Percentiles rank a stretch among this genome's conserved stretches.
Evolutionary conservation across 2,113 vertebrate species (phyloP).

Genomic region (Seriola quinqueradiata): DNA sequence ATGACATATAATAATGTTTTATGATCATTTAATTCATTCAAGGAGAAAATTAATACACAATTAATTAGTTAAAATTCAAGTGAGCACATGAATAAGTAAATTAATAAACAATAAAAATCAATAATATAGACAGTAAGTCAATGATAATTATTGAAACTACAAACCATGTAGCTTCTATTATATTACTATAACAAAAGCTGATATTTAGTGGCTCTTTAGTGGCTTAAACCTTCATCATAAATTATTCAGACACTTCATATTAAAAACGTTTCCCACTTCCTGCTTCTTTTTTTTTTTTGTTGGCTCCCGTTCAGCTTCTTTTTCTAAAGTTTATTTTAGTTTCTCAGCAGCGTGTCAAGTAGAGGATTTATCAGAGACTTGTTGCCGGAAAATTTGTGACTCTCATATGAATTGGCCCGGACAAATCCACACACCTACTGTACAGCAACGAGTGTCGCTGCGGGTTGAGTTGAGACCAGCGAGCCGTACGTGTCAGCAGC

Average conservation of each 20-base stretch:
- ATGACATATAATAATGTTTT: too few species aligned
- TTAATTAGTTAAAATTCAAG: too few species aligned
- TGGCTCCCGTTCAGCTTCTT: too few species aligned
- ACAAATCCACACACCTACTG: background rate
- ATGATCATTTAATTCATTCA: too few species aligned
- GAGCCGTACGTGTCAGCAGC: conserved; percentile 24
- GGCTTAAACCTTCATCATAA: background rate
- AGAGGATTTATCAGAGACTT: background rate
- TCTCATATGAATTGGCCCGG: background rate
- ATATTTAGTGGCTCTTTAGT: background rate
- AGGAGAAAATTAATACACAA: too few species aligned
- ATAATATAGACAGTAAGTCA: background rate
- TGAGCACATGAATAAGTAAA: background rate
- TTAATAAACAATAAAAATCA: background rate
- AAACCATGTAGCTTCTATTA: too few species aligned
- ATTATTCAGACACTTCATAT: background rate
- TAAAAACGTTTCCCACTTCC: too few species aligned
- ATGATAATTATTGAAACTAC: background rate
- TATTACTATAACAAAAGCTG: background rate
- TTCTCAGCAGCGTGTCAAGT: background rate
- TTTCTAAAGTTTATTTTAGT: background rate
- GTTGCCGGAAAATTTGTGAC: background rate
- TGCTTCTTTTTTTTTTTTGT: too few species aligned
- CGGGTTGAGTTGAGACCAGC: background rate
- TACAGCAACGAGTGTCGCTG: background rate